Evolutionary conservation across 35 echinoderm and acorn worm species (phyloP).

Genomic region (Patiria miniata): DNA sequence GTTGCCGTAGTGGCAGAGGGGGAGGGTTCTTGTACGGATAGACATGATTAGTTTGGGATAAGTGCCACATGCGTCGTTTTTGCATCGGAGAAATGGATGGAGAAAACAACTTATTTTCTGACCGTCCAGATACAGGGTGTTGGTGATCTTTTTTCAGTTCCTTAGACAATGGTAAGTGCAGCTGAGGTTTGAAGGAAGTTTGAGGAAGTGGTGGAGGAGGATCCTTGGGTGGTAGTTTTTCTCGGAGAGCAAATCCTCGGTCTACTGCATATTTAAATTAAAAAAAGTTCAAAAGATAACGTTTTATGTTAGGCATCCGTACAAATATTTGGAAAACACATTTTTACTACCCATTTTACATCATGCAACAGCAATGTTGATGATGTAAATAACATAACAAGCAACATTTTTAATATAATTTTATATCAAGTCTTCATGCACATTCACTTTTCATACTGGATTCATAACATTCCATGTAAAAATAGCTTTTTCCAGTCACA

Average conservation of each 20-base stretch:
- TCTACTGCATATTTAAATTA: constrained; percentile 5
- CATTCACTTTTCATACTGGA: too few relatives aligned
- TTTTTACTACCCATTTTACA: too few relatives aligned
- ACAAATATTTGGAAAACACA: too few relatives aligned
- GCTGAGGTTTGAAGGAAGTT: constrained; percentile 1
- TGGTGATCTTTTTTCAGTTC: not conserved
- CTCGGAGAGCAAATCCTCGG: constrained; percentile 53
- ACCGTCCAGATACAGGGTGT: not conserved
- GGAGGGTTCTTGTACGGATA: constrained; percentile 48
- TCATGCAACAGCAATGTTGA: too few relatives aligned
- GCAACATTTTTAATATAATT: too few relatives aligned
- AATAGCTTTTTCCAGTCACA: too few relatives aligned
- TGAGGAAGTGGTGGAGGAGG: constrained; percentile 78
- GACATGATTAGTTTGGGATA: constrained; percentile 38
- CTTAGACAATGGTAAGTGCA: constrained; percentile 4
- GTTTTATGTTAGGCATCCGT: too few relatives aligned
- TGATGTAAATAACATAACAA: too few relatives aligned
- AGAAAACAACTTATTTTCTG: constrained; percentile 54
- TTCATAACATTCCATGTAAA: too few relatives aligned
- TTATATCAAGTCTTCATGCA: too few relatives aligned
- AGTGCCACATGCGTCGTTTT: constrained; percentile 52
- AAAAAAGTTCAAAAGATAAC: too few relatives aligned
- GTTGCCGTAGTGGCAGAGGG: constrained; percentile 65
- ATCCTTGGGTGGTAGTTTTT: constrained; percentile 66
- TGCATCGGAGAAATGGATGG: constrained; percentile 61